Evolutionary conservation across 2,888 invertebrate genomes (phyloP).

Genomic region (Leptinotarsa tumamoca): DNA sequence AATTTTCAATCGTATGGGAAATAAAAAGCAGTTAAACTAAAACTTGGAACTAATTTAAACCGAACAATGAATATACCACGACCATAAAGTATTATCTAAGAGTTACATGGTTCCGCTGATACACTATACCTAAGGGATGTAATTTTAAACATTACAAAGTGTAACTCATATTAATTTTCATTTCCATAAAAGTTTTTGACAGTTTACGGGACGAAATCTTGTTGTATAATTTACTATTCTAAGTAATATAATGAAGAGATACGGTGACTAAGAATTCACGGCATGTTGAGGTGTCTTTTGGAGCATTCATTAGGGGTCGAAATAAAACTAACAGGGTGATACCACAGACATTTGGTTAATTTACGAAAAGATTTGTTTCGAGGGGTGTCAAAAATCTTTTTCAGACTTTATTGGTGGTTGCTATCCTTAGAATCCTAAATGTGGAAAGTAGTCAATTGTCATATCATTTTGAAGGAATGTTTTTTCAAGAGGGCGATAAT

Average conservation of each 20-base stretch:
- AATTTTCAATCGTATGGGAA: neutral
- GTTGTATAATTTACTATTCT: conserved; percentile 45
- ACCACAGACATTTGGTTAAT: neutral
- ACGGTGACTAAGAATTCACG: conserved; percentile 26
- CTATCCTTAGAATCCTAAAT: too few relatives aligned
- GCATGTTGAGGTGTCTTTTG: conserved; percentile 31
- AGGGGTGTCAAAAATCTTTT: too few relatives aligned
- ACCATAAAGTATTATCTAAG: conserved; percentile 25
- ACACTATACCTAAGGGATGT: conserved; percentile 47
- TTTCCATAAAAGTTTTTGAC: conserved; percentile 55
- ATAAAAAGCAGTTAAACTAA: neutral
- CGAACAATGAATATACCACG: conserved; percentile 16
- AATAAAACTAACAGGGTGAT: neutral
- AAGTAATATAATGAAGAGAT: conserved; percentile 41
- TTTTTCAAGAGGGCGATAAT: too few relatives aligned
- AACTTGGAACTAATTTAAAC: neutral
- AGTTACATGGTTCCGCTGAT: conserved; percentile 37
- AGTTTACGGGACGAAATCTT: conserved; percentile 50
- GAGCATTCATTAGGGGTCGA: conserved; percentile 19
- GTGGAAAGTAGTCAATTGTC: too few relatives aligned
- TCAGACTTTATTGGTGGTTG: too few relatives aligned
- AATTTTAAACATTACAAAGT: conserved; percentile 53
- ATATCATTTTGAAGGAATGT: too few relatives aligned
- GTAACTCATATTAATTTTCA: conserved; percentile 58
- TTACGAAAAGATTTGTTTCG: too few relatives aligned